Base-by-base conservation (phyloP, 2,888 invertebrate genomes). In the Apamea sordens region DNA sequence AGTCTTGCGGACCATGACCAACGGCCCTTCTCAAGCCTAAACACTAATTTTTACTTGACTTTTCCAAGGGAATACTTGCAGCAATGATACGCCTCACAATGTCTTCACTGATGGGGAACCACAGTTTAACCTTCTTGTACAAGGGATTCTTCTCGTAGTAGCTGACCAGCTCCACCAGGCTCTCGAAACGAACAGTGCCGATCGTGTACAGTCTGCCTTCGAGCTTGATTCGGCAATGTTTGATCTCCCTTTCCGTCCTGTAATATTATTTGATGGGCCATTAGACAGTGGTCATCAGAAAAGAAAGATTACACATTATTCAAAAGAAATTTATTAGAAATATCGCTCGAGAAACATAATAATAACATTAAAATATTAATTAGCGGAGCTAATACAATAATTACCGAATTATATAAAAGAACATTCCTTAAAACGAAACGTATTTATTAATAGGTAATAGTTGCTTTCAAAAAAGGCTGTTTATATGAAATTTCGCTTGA, bases 171-270 rank as follows among this genome's bases (percentile, higher is more conserved):
- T 99, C 99, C 0, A 99, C 98, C n/a, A 99, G 97, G 91, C 98
- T 99, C 95, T 99, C 99, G 96, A 99, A 99, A 92, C 98, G 98
- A 56, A 98, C 98, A 0, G 98, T 98, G 56, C 99, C 99, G 84
- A 99, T 99, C 0, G 98, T 98, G 94, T 98, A 99, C 24, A 99
- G 95, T 0, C 99, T 97, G 0, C 99, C 99, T 92, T 99, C 99
- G 73, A 98, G 97, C 94, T 99, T 98, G 83, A 99, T 98, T 73
- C 99, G 98, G 94, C 99, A 99, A 94, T 99, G 99, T 94, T 99
- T 99, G 86, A 99, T 99, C 94, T 99, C 98, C 75, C 98, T 98
- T 90, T 99, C 99, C 5, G 98, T 98, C 92, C 99, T 99, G 93
- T 73, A 97, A 95, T 76, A 85, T 84, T 36, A 50, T 68, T 13